A percentile compares a stretch with the other conserved stretches of the same genome.
These are phyloP conservation scores for Tipula lateralis DNA, from an alignment of 2,888 invertebrate species.

Conservation along the genomic window DNA sequence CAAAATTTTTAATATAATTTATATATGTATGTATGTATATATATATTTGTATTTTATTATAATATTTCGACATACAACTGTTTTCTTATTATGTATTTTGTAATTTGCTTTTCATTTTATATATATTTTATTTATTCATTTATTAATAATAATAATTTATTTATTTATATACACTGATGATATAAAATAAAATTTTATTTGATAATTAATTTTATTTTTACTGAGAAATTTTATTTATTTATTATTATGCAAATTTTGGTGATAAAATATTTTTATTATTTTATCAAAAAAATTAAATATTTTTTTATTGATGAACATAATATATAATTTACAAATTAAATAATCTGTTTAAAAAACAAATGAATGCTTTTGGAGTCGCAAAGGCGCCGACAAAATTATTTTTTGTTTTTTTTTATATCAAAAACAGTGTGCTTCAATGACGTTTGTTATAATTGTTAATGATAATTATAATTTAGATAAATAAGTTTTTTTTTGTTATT, in stretches of 20 bases:
- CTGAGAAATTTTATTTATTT: not conserved
- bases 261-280: not conserved
- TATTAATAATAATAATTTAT: not conserved
- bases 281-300: not conserved
- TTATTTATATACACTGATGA: constrained; percentile 2
- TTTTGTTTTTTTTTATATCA: not conserved
- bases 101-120: not conserved
- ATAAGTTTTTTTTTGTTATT: not conserved
- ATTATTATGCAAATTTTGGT: not conserved
- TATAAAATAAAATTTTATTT: not conserved
- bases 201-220: not conserved
- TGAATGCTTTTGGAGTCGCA: not conserved
- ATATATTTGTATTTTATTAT: not conserved
- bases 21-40: too few species aligned
- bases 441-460: not conserved
- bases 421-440: not conserved
- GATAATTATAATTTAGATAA: not conserved
- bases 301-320: not conserved
- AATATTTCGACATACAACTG: not conserved
- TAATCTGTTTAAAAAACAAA: not conserved
- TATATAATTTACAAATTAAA: not conserved
- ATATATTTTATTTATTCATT: not conserved
- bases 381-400: not conserved
- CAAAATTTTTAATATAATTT: not conserved
- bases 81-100: not conserved